These are phyloP conservation scores for Masnerella sp. DNA, from an alignment of 2,888 invertebrate genomes.

Conservation along the genomic window DNA sequence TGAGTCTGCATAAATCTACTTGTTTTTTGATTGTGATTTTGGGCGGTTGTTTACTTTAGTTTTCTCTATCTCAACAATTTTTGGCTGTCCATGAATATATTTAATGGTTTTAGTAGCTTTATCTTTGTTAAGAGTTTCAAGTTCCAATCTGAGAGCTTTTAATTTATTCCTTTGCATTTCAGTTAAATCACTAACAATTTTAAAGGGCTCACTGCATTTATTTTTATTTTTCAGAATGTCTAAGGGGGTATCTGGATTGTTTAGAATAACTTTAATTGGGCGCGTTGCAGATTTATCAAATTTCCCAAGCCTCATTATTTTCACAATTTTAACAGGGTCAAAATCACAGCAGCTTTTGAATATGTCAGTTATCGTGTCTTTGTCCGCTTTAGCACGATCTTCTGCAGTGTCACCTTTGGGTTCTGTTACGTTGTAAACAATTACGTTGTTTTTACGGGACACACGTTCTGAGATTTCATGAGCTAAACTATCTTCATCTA, in stretches of 20 bases:
- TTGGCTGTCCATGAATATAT: not conserved
- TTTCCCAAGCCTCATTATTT: not conserved
- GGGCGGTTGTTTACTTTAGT: no score
- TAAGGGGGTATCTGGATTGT: not conserved
- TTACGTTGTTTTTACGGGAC: not conserved
- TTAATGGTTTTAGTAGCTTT: conserved; percentile 4
- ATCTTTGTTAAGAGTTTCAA: not conserved
- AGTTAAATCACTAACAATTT: not conserved
- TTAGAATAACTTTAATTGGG: conserved; percentile 1
- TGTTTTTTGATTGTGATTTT: no score
- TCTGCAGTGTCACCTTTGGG: not conserved
- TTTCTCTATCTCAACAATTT: conserved; percentile 4
- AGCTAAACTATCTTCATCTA: no score
- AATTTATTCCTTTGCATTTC: not conserved
- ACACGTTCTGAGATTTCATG: not conserved
- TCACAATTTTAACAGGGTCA: not conserved
- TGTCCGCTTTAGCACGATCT: not conserved
- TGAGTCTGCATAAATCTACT: no score
- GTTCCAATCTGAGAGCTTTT: not conserved
- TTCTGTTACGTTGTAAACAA: not conserved
- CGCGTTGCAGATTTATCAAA: not conserved
- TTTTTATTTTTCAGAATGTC: not conserved
- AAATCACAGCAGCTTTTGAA: not conserved
- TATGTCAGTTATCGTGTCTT: not conserved
- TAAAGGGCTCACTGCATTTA: not conserved